phyloP scores from a whole-genome alignment of 1,140 invertebrate genomes.

The Zaprionus capensis region DNA sequence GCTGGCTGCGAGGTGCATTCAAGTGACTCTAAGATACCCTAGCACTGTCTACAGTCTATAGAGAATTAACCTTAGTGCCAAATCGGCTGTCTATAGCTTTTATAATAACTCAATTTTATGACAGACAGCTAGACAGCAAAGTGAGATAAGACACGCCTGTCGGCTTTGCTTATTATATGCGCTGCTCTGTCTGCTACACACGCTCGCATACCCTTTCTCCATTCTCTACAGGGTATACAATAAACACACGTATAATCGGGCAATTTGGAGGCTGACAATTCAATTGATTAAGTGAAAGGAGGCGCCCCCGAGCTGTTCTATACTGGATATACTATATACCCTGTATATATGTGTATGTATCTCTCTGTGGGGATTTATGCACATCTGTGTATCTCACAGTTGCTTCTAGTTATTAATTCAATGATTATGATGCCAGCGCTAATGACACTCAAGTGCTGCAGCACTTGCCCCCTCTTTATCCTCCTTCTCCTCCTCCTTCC shows the following conservation, averaged over 20 bases:
- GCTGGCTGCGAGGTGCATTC: background rate
- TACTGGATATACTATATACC: slow-evolving; percentile 14
- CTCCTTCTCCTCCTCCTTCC: background rate
- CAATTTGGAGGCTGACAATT: slow-evolving; percentile 61
- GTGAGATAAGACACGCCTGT: background rate
- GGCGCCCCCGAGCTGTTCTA: slow-evolving; percentile 25
- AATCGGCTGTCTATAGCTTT: background rate
- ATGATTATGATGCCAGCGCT: slow-evolving; percentile 77
- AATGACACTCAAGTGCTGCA: slow-evolving; percentile 78
- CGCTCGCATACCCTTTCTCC: background rate
- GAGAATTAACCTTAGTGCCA: background rate
- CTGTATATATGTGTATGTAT: too few species aligned
- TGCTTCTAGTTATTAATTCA: slow-evolving; percentile 73
- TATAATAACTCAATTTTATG: background rate
- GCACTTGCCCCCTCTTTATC: slow-evolving; percentile 6
- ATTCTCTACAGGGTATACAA: background rate
- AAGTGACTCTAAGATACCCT: background rate
- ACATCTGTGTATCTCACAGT: slow-evolving; percentile 9
- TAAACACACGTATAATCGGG: slow-evolving; percentile 32
- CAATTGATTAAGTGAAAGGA: slow-evolving; percentile 67
- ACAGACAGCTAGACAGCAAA: background rate
- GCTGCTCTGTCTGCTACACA: background rate
- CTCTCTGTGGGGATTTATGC: slow-evolving; percentile 4
- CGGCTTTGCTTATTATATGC: background rate
- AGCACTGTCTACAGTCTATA: background rate